phyloP scores from a whole-genome alignment of 92 coral and sea anemone genomes.

The Pocillopora meandrina region DNA sequence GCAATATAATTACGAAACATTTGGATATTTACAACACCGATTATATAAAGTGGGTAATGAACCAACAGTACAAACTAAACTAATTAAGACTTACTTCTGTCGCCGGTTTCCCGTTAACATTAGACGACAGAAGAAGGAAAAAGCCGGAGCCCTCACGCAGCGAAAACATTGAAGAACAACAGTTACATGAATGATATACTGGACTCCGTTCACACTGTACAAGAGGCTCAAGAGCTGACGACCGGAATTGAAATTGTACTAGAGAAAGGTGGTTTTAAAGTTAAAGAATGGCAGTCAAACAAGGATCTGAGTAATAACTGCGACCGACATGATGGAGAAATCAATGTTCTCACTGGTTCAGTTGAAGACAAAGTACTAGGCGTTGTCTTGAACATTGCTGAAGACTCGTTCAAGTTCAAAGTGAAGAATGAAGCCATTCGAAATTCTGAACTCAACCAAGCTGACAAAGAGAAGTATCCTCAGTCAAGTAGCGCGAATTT shows the following conservation, averaged over 20 bases:
- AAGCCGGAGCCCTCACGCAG: conserved; percentile 36
- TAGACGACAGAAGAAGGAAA: conserved; percentile 47
- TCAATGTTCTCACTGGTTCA: neutral
- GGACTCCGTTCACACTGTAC: conserved; percentile 31
- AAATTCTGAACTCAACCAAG: conserved; percentile 20
- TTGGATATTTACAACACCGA: neutral
- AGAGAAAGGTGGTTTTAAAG: conserved; percentile 29
- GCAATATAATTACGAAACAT: neutral
- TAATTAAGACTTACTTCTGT: neutral
- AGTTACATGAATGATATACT: conserved; percentile 57
- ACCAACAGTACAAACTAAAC: neutral
- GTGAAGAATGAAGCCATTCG: neutral
- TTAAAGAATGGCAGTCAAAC: conserved; percentile 52
- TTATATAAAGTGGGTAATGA: neutral
- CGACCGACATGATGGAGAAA: conserved; percentile 3
- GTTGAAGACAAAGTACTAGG: conserved; percentile 37
- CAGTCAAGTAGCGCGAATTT: conserved; percentile 44
- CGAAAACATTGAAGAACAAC: conserved; percentile 34
- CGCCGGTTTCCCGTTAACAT: neutral
- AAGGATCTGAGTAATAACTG: neutral
- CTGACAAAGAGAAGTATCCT: conserved; percentile 43
- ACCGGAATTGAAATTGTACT: conserved; percentile 41
- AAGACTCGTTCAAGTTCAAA: conserved; percentile 29
- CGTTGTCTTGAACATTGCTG: conserved; percentile 9
- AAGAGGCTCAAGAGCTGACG: conserved; percentile 50